Evolutionary conservation across 2,113 vertebrate genomes (phyloP).

Genomic region (Seriola quinqueradiata): DNA sequence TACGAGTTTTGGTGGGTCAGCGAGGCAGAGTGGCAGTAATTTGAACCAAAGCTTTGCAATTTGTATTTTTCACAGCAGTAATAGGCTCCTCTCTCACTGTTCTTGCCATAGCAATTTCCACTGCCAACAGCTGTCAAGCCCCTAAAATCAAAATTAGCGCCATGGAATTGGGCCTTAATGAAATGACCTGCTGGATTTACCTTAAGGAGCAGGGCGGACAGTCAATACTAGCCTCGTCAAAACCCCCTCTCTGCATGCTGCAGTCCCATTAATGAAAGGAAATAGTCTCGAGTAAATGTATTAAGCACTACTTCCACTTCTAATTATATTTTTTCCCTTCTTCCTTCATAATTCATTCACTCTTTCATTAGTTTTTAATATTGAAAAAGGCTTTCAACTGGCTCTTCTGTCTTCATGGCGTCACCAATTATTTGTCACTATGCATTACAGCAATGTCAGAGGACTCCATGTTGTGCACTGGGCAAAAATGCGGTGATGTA

Average conservation of each 20-base stretch:
- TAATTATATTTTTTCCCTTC: conserved; percentile 68
- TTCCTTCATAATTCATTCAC: conserved; percentile 75
- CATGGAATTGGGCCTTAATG: conserved; percentile 76
- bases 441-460: conserved; percentile 55
- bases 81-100: conserved; percentile 69
- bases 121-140: conserved; percentile 77
- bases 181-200: conserved; percentile 82
- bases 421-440: conserved; percentile 71
- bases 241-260: conserved; percentile 52
- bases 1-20: conserved; percentile 67
- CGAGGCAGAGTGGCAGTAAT: conserved; percentile 70
- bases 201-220: conserved; percentile 68
- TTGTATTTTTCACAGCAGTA: conserved; percentile 75
- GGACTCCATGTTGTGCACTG: conserved; percentile 24
- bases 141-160: conserved; percentile 81
- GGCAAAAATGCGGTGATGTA: conserved; percentile 9
- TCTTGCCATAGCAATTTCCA: conserved; percentile 68
- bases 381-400: conserved; percentile 66
- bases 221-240: conserved; percentile 78
- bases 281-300: conserved; percentile 79
- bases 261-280: conserved; percentile 79
- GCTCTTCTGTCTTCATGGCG: conserved; percentile 50
- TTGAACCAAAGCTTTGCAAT: conserved; percentile 71
- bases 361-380: conserved; percentile 77
- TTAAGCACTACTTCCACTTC: conserved; percentile 76